A percentile compares a stretch with the other conserved stretches of the same genome.
Conservation (phyloP, 1,140 invertebrate species). For the Pygmarrhopalites habei region DNA sequence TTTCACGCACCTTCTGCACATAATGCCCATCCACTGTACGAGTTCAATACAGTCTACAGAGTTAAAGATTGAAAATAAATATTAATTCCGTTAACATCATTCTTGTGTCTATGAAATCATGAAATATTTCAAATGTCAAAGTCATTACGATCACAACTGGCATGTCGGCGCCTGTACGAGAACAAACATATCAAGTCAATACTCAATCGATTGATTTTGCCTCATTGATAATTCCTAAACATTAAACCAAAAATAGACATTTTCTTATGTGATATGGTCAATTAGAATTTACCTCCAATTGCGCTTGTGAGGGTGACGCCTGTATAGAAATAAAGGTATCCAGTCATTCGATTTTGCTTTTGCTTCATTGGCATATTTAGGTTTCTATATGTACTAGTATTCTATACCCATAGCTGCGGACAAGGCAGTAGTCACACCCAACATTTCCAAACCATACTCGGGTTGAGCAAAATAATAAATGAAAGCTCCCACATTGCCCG, state of each 20-base stretch:
- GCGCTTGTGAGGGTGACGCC: constrained; percentile 75
- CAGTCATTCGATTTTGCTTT: background rate
- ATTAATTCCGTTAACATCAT: no score
- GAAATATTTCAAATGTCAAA: no score
- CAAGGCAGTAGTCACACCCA: constrained; percentile 65
- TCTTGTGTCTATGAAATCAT: no score
- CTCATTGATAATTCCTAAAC: no score
- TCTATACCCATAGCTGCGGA: constrained; percentile 74
- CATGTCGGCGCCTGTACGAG: no score
- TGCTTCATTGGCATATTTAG: background rate
- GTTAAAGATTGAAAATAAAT: background rate
- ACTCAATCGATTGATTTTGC: no score
- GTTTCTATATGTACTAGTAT: constrained; percentile 37
- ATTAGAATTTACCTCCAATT: constrained; percentile 87
- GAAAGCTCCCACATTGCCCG: constrained; percentile 63
- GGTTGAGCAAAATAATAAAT: constrained; percentile 59
- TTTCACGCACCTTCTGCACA: constrained; percentile 62
- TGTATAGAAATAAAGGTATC: no score
- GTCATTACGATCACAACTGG: no score
- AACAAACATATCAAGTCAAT: background rate
- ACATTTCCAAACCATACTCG: constrained; percentile 57
- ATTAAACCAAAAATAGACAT: no score
- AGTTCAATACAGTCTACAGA: constrained; percentile 61
- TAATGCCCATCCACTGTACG: constrained; percentile 73
- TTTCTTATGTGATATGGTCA: no score